A percentile compares a stretch with the other conserved stretches of the same genome.
Conservation (phyloP, 2,797 vertebrate genomes). For the Rhinella marina region DNA sequence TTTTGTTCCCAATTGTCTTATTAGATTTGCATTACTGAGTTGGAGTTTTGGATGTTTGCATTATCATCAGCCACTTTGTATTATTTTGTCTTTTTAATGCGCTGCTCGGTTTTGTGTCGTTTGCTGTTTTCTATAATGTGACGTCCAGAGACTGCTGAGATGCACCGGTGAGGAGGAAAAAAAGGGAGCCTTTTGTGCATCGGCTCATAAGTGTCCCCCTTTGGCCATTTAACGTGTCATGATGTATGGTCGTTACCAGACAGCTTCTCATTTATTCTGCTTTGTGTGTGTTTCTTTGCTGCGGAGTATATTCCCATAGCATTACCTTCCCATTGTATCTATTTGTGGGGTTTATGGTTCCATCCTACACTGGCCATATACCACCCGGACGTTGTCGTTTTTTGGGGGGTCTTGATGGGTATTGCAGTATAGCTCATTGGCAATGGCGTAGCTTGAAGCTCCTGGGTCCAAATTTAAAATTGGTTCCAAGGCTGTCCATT, state of each 20-base stretch:
- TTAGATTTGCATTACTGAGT: not conserved
- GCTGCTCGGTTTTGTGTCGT: not conserved
- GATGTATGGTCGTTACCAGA: not conserved
- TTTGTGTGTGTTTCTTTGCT: not conserved
- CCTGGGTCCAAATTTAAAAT: too few relatives aligned
- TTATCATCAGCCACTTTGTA: not conserved
- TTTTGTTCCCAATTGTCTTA: slow-evolving; percentile 2
- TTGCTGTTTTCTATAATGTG: not conserved
- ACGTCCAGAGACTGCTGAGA: not conserved
- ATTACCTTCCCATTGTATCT: not conserved
- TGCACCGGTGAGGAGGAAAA: not conserved
- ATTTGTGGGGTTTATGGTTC: not conserved
- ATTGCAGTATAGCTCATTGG: too few relatives aligned
- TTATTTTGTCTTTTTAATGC: not conserved
- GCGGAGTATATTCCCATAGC: not conserved
- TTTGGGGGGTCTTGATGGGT: too few relatives aligned
- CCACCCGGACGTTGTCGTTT: too few relatives aligned
- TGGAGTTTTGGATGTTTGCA: not conserved
- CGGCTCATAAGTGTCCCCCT: not conserved
- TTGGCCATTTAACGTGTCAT: not conserved
- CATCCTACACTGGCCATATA: not conserved
- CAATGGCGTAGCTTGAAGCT: too few relatives aligned
- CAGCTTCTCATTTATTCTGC: slow-evolving; percentile 1
- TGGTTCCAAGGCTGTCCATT: too few relatives aligned
- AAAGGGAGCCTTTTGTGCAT: not conserved